A percentile compares a stretch with the other conserved stretches of the same genome.
Evolutionary conservation across 2,797 vertebrate genomes (phyloP).

Genomic region (Brachyrhaphis roseni): DNA sequence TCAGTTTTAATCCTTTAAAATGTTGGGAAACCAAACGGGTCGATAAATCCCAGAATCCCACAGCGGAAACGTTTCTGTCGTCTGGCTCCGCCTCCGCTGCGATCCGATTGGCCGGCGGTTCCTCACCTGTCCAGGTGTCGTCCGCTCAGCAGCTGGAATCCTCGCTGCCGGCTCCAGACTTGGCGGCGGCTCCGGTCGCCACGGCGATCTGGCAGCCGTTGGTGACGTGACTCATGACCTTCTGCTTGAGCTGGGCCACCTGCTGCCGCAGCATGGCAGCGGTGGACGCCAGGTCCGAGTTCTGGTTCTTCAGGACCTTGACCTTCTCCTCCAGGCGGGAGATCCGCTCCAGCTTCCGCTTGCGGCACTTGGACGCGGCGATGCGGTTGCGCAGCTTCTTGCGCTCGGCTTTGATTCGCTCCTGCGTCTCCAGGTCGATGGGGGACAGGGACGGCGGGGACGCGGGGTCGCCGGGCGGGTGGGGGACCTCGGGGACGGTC

Average conservation of each 20-base stretch:
- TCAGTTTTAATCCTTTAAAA: not conserved
- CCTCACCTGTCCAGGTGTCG: not conserved
- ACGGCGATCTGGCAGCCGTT: conserved; percentile 87
- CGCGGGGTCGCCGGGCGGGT: conserved; percentile 71
- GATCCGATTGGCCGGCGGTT: conserved; percentile 22
- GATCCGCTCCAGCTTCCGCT: conserved; percentile 89
- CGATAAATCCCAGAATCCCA: not conserved
- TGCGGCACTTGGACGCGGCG: conserved; percentile 90
- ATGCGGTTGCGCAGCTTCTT: conserved; percentile 90
- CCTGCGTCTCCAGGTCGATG: conserved; percentile 87
- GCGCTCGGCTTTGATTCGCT: conserved; percentile 88
- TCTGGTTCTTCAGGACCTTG: conserved; percentile 88
- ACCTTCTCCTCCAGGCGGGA: conserved; percentile 90
- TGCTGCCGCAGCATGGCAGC: conserved; percentile 87
- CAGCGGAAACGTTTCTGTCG: not conserved
- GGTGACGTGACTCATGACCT: conserved; percentile 89
- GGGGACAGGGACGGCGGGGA: conserved; percentile 83
- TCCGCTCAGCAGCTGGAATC: conserved; percentile 77
- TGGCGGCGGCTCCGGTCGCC: conserved; percentile 50
- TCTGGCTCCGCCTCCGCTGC: conserved; percentile 1
- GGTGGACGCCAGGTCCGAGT: conserved; percentile 88
- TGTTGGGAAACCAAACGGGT: not conserved
- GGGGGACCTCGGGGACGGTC: conserved; percentile 86
- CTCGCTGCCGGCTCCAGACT: conserved; percentile 62
- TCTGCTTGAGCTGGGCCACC: conserved; percentile 89